phyloP scores from a whole-genome alignment of 2,797 vertebrate species.

The Babyrousa celebensis region DNA sequence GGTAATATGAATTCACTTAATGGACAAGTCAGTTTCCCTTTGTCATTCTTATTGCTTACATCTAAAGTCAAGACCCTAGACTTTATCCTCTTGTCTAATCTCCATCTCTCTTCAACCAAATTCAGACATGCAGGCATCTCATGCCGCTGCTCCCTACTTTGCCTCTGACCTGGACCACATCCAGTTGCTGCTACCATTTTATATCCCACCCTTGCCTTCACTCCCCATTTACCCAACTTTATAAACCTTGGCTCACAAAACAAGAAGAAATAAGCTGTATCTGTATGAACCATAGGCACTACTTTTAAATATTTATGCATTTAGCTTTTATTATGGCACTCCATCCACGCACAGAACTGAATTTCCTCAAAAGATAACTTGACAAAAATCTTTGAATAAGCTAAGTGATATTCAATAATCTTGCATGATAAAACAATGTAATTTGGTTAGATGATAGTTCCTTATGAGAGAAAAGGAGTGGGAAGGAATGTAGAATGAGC shows the following conservation, averaged over 20 bases:
- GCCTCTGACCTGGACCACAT: background rate
- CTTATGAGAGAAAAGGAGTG: conserved; percentile 4
- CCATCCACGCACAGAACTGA: background rate
- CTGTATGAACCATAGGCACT: background rate
- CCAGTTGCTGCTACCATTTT: background rate
- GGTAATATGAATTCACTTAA: background rate
- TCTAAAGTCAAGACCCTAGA: background rate
- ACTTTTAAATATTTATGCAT: conserved; percentile 56
- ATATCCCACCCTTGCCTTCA: background rate
- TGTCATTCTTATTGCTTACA: background rate
- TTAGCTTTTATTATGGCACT: conserved; percentile 17
- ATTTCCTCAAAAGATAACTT: conserved; percentile 45
- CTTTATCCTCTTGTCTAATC: background rate
- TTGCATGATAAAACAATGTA: conserved; percentile 43
- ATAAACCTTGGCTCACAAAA: background rate
- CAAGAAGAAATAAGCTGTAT: background rate
- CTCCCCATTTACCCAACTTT: background rate
- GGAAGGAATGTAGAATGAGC: conserved; percentile 56
- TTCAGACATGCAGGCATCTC: background rate
- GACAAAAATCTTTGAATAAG: conserved; percentile 60
- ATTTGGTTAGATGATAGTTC: conserved; percentile 67
- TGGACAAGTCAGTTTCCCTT: background rate
- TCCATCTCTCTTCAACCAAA: background rate
- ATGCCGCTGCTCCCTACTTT: background rate
- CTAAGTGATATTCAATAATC: background rate